Base-by-base conservation (phyloP, 2,797 vertebrate species). In the Premnoplex brunnescens region DNA sequence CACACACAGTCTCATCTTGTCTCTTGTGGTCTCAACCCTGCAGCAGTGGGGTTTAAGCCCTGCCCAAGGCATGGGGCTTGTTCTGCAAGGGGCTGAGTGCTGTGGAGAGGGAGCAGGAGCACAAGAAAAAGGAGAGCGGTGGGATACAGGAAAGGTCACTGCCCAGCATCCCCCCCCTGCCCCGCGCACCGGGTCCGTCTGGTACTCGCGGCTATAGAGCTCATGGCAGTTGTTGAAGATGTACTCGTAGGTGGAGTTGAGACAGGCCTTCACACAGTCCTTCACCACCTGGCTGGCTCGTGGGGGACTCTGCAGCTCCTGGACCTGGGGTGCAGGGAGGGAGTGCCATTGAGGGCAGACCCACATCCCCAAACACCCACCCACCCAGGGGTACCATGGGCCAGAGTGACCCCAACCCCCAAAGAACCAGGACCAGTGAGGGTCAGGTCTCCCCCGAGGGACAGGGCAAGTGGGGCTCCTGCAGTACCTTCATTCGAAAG, bases 181-280 rank as follows among this genome's bases (percentile, higher is more conserved):
- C 43, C 97, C 92, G 98, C 99, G 77, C 85, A 99, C 99, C 26
- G 97, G 96, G 91, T 99, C 99, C 23, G 98, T 98, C 80, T 99
- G 99, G 96, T 99, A 99, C 97, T 99, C 99, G 75, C 97, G 98
- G 93, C 98, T 99, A 97, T 99, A 99, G 24, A 99, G 97, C 92
- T 99, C 99, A 0, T 99, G 98, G 83, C 99, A 99, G 97, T 99
- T 99, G 96, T 99, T 99, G 97, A 99, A 99, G 98, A 99, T 99
- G 97, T 99, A 99, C 92, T 99, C 99, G 0, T 99, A 99, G 13
- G 99, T 99, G 36, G 99, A 99, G 97, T 99, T 99, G 92, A 99
- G 99, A 89, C 99, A 99, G 87, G 99, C 99, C 88, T 99, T 99
- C 81, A 99, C 99, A 60, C 99, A 99, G 96, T 99, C 99, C 96